phyloP scores from a whole-genome alignment of 2,113 vertebrate genomes.

The Athene cunicularia region DNA sequence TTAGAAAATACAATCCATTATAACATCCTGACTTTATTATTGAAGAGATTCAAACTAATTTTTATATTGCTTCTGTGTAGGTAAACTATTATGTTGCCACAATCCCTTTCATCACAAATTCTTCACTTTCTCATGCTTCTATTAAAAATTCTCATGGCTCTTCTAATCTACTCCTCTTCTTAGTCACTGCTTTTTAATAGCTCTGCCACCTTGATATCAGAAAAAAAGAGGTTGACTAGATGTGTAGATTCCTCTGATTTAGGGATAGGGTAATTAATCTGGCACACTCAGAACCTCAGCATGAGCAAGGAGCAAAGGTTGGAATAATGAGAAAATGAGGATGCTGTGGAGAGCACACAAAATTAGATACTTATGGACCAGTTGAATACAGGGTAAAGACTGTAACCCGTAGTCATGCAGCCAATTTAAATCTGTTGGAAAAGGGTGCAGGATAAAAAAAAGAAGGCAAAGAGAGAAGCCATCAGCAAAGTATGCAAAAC shows the following conservation, averaged over 20 bases:
- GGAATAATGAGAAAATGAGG: neutral
- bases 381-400: neutral
- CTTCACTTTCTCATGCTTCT: neutral
- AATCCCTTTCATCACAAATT: neutral
- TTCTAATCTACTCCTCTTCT: neutral
- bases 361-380: neutral
- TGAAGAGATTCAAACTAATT: neutral
- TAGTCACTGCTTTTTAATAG: neutral
- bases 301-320: neutral
- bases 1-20: neutral
- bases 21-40: neutral
- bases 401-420: neutral
- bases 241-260: neutral
- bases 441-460: neutral
- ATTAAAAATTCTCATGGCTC: neutral
- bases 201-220: neutral
- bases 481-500: neutral
- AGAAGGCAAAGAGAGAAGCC: neutral
- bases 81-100: neutral
- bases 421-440: neutral
- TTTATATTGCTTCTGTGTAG: neutral
- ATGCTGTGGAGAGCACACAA: neutral
- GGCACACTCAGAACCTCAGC: neutral
- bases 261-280: neutral
- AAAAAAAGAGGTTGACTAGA: neutral